A percentile compares a stretch with the other conserved stretches of the same genome.
phyloP scores from a whole-genome alignment of 2,797 vertebrate genomes.

The Catharus ustulatus region DNA sequence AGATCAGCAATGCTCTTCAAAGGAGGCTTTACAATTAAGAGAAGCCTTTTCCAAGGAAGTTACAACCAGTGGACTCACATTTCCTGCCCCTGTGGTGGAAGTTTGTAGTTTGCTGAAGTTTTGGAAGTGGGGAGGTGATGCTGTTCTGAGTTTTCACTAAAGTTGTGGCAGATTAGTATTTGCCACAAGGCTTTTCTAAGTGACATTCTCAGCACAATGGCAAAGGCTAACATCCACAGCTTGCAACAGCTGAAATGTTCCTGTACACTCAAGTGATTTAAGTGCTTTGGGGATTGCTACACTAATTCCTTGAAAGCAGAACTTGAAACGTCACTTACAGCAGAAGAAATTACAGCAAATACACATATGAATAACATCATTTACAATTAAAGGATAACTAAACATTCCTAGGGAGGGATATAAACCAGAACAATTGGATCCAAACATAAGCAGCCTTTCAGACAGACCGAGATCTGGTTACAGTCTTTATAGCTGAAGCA shows the following conservation, averaged over 20 bases:
- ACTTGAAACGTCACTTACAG: background rate
- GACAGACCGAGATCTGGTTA: conserved; percentile 21
- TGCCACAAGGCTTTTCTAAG: background rate
- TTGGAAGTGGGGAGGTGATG: background rate
- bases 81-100: background rate
- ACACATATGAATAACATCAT: background rate
- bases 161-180: background rate
- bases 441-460: conserved; percentile 5
- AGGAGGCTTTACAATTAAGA: background rate
- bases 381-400: background rate
- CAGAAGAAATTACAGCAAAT: conserved; percentile 2
- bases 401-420: conserved; percentile 2
- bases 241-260: background rate
- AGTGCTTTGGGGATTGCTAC: background rate
- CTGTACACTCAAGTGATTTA: background rate
- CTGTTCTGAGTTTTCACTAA: background rate
- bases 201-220: background rate
- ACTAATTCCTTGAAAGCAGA: background rate
- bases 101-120: background rate
- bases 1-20: background rate
- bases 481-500: conserved; percentile 6
- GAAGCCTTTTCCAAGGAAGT: background rate
- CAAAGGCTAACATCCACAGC: background rate
- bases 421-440: conserved; percentile 34
- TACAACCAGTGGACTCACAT: background rate